Conservation (phyloP, 2,888 invertebrate genomes). For the Phengaris arion region DNA sequence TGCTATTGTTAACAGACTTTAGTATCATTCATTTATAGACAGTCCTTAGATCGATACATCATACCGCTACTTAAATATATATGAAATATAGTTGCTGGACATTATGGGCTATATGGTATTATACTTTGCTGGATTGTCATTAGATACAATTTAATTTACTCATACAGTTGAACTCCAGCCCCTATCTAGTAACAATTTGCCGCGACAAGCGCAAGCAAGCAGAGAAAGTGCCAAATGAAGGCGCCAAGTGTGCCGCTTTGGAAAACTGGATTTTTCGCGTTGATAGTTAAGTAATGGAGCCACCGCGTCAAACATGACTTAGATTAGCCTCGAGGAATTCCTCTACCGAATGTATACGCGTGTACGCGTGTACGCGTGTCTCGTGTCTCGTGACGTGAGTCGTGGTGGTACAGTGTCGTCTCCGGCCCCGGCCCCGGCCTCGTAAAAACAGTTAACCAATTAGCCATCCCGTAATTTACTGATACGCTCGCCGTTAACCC, state of each 20-base stretch:
- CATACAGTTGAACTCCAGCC: neutral
- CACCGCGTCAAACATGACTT: neutral
- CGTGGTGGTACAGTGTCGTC: neutral
- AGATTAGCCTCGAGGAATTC: neutral
- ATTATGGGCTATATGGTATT: no score
- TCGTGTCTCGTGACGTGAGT: neutral
- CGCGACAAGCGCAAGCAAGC: no score
- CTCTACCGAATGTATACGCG: neutral
- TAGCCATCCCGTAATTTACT: constrained; percentile 21
- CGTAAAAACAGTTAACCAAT: constrained; percentile 21
- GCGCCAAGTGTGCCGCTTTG: no score
- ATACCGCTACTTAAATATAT: neutral
- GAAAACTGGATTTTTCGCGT: no score
- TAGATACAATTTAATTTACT: neutral
- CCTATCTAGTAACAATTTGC: no score
- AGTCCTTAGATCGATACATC: neutral
- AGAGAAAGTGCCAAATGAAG: no score
- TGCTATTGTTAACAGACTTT: neutral
- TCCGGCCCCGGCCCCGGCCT: neutral
- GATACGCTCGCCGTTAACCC: neutral
- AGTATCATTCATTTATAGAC: neutral
- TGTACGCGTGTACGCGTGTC: neutral
- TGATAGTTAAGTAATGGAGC: neutral
- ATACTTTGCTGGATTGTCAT: neutral
- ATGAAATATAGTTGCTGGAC: neutral